phyloP scores from a whole-genome alignment of 2,797 vertebrate species.

The Danio jaintianensis region DNA sequence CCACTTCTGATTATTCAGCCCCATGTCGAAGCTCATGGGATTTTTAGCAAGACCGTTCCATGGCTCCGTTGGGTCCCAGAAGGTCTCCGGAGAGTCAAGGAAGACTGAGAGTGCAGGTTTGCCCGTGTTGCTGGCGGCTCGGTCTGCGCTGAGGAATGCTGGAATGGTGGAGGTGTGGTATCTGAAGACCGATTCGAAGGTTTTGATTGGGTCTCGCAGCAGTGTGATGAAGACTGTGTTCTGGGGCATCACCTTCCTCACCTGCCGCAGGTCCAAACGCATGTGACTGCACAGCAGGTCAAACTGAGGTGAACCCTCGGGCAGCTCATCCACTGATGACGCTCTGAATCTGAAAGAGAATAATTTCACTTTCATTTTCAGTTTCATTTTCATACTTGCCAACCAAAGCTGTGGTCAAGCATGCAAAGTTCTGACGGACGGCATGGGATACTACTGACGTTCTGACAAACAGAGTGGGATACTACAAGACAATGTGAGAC shows the following conservation, averaged over 20 bases:
- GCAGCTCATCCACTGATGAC: conserved; percentile 65
- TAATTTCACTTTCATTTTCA: no score
- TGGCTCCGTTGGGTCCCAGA: conserved; percentile 53
- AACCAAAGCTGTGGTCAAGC: no score
- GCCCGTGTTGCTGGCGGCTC: background rate
- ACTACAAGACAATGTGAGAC: no score
- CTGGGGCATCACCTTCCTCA: conserved; percentile 60
- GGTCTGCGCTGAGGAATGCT: conserved; percentile 54
- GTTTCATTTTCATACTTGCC: no score
- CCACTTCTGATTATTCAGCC: conserved; percentile 51
- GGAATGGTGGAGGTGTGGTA: conserved; percentile 62
- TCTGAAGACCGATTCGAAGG: conserved; percentile 65
- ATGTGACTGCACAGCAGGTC: conserved; percentile 68
- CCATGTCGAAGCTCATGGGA: conserved; percentile 69
- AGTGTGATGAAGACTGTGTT: conserved; percentile 64
- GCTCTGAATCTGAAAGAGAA: conserved; percentile 54
- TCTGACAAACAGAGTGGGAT: no score
- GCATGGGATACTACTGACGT: no score
- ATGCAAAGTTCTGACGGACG: no score
- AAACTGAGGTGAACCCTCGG: conserved; percentile 50
- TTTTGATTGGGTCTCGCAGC: conserved; percentile 39
- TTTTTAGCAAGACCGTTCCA: conserved; percentile 60
- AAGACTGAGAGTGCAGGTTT: conserved; percentile 56
- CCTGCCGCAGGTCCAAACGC: conserved; percentile 58
- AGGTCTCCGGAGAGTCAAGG: conserved; percentile 44